Percentiles rank a stretch among this genome's conserved stretches.
Evolutionary conservation across 2,888 invertebrate species (phyloP).

Genomic region (Amiota mariae): DNA sequence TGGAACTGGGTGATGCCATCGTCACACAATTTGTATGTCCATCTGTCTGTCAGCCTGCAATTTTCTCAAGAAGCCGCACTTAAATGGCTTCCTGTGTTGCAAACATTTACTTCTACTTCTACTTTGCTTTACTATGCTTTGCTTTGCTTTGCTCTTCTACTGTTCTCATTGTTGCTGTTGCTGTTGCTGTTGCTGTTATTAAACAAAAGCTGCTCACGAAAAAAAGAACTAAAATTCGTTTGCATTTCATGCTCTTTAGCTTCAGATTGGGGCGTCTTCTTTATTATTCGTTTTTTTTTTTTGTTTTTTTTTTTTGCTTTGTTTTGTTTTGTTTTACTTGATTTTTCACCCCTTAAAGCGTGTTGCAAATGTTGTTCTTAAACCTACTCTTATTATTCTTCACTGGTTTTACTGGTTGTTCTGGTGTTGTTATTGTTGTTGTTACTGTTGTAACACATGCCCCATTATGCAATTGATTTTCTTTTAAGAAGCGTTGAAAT

Average conservation of each 20-base stretch:
- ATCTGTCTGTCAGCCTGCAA: conserved; percentile 53
- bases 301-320: neutral
- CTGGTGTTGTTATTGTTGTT: conserved; percentile 36
- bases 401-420: neutral
- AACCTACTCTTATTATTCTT: neutral
- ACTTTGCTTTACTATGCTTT: no score
- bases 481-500: conserved; percentile 31
- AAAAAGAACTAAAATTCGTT: neutral
- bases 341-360: neutral
- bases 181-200: neutral
- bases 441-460: conserved; percentile 60
- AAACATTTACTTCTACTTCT: conserved; percentile 37
- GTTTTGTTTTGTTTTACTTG: neutral
- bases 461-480: conserved; percentile 69
- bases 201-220: conserved; percentile 9
- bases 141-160: no score
- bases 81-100: conserved; percentile 70
- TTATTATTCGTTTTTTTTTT: neutral
- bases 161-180: neutral
- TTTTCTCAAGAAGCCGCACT: conserved; percentile 71
- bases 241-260: neutral
- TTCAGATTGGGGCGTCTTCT: neutral
- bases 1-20: neutral
- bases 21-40: neutral
- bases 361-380: neutral